Evolutionary conservation across 2,113 vertebrate genomes (phyloP).

Genomic region (Platanista minor): DNA sequence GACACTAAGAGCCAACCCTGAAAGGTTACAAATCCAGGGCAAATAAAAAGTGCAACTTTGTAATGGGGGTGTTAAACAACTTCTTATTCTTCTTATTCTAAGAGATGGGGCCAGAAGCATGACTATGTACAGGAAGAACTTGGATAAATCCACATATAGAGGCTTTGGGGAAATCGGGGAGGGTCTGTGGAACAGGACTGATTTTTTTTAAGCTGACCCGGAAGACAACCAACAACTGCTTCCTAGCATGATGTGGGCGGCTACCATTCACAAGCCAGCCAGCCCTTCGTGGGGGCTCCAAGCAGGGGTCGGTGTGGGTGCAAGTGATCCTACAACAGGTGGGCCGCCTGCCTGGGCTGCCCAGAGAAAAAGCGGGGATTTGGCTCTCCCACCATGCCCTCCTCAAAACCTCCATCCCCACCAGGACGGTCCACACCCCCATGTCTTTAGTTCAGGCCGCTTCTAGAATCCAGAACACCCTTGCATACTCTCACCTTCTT

Average conservation of each 20-base stretch:
- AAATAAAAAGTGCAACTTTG: not conserved
- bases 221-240: not conserved
- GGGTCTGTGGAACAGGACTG: not conserved
- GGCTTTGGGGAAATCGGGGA: not conserved
- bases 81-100: conserved; percentile 3
- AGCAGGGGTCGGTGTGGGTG: not conserved
- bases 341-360: not conserved
- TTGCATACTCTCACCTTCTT: not conserved
- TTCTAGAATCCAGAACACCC: not conserved
- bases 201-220: not conserved
- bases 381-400: not conserved
- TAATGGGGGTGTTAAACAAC: not conserved
- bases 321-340: not conserved
- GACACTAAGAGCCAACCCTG: not conserved
- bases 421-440: not conserved
- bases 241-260: not conserved
- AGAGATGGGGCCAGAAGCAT: not conserved
- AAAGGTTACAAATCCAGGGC: not conserved
- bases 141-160: not conserved
- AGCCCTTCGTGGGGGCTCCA: not conserved
- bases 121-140: not conserved
- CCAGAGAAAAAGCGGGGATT: not conserved
- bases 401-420: not conserved
- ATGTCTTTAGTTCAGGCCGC: not conserved
- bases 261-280: not conserved